These are phyloP conservation scores for Hafferia zeledoni DNA, from an alignment of 2,797 vertebrate species.

Conservation along the genomic window DNA sequence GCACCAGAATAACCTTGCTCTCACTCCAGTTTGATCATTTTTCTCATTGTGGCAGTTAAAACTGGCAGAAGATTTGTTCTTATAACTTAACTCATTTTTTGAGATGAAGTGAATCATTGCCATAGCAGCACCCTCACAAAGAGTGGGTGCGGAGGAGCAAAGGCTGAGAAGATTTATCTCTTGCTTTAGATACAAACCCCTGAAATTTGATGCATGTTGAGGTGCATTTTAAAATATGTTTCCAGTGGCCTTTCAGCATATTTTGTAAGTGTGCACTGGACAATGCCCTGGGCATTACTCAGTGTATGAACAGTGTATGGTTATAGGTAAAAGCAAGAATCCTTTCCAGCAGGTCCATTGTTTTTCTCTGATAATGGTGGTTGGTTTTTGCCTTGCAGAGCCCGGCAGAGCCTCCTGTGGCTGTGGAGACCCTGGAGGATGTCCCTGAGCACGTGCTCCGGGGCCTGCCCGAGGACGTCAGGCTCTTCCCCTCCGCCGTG, in stretches of 20 bases:
- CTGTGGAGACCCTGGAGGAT: conserved; percentile 83
- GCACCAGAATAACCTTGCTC: neutral
- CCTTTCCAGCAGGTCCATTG: neutral
- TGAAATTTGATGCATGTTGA: neutral
- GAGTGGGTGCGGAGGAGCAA: neutral
- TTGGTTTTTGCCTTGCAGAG: conserved; percentile 64
- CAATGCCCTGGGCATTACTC: neutral
- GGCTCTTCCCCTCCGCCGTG: conserved; percentile 85
- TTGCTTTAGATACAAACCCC: neutral
- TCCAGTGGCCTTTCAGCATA: neutral
- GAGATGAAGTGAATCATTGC: neutral
- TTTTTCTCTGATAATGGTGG: neutral
- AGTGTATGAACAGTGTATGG: neutral
- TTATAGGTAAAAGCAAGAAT: neutral
- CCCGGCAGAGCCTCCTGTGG: conserved; percentile 54
- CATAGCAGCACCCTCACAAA: neutral
- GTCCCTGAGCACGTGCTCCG: conserved; percentile 86
- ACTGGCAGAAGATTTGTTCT: neutral
- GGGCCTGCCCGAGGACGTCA: conserved; percentile 87
- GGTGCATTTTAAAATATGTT: neutral
- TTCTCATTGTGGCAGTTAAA: neutral
- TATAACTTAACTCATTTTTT: neutral
- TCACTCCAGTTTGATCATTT: neutral
- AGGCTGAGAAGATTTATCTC: neutral
- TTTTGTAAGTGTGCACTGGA: neutral